Evolutionary conservation across 2,888 invertebrate genomes (phyloP), one percentile per base, ranked within the genome.

Genomic region (Coenonympha arcania): DNA sequence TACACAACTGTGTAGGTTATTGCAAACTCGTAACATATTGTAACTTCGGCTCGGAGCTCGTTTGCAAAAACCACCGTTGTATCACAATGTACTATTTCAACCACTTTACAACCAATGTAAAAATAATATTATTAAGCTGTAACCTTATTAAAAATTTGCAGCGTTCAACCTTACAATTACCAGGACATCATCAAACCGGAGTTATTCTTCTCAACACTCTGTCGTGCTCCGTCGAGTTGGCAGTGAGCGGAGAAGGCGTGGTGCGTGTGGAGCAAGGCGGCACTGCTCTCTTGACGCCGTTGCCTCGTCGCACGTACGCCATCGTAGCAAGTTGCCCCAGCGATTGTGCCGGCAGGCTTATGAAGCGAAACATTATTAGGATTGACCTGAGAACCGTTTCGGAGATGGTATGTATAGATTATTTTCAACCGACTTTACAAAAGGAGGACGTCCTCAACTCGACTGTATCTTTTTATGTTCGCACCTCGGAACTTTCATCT

Each of bases 181-280:
- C 85, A 2, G 68, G 71, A 2, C 73, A 71, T 24, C 69, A 76
- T 37, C 72, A 81, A 50, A 79, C 89, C 0, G 89, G 89, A 0
- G 60, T 92, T 39, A 88, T 90, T 51, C 68, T 92, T 19, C 74
- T 92, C 59, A 93, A 92, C 67, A 88, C 90, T 0, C 69, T 91
- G 9, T 88, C 85, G 0, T 93, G 92, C 62, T 69, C 84, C 1
- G 68, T 91, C 6, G 82, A 80, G 18, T 55, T 80, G 43, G 57
- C 69, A 0, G 71, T 84, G 39, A 59, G 56, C 1, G 80, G 76
- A 0, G 73, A 76, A 50, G 80, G 79, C 0, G 53, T 75, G 1
- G 77, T 71, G 0, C 58, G 72, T 0, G 72, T 84, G 11, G 83
- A 79, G 30, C 58, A 62, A n/a, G 71, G 69, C 30, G 84, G 83